Evolutionary conservation across 2,797 vertebrate species (phyloP), one percentile per base, ranked within the genome.

Genomic region (Paedocypris micromegethes): DNA sequence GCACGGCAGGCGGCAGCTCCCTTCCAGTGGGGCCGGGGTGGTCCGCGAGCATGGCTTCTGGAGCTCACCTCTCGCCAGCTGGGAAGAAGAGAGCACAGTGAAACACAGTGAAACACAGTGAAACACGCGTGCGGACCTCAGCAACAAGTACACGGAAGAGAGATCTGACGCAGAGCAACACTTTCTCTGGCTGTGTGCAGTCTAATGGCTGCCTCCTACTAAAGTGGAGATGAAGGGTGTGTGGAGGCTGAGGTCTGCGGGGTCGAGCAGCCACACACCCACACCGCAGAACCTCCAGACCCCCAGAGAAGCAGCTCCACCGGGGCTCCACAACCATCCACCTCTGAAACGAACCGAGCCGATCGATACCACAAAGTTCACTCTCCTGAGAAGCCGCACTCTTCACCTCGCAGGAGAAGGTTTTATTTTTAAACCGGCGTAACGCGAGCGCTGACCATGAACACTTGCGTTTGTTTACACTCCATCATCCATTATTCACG

Each of bases 1-100:
- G 84, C 92, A 93, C 66, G 88, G 72, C 77, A 90, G 80, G 75
- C 91, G 88, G 81, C 92, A 94, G 80, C 77, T 89, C 70, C 89
- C 86, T 8, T 87, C 86, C 78, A 83, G 83, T 64, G 82, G 79
- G 49, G 86, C 87, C 67, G 76, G 73, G 76, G 84, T 76, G 66
- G 86, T 81, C 77, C 83, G 89, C 76, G 87, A 86, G 72, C 92
- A 93, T 82, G 91, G 88, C 82, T 88, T 91, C 83, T 93, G 91
- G 66, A 89, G 85, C 76, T 93, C 92, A 44, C 86, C 90, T 63
- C 84, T 88, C 64, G 90, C 86, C 74, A 91, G 80, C 92, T 94
- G 64, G 43, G 2, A 9, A 73, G 42, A 53, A 47, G 46, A 53
- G 37, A 48, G 47, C n/a, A 62, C 23, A 40, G 23, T 23, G 23